Conservation (phyloP, 30 jellyfish, hydroid and myxozoan species). For the Turritopsis rubra region DNA sequence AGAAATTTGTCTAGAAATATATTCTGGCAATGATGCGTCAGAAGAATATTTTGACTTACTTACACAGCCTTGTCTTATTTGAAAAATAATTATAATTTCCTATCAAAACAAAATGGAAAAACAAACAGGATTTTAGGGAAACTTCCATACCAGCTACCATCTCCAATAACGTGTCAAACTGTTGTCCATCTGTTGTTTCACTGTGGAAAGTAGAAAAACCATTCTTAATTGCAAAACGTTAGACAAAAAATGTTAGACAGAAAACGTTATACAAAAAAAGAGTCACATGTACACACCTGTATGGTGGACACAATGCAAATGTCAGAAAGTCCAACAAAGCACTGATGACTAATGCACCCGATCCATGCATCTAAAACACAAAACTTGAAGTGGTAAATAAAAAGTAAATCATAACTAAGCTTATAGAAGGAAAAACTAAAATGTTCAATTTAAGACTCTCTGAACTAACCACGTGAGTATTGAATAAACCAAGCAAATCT, state of each 20-base stretch:
- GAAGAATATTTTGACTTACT: too few species aligned
- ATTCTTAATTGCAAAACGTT: neutral
- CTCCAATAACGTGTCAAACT: conserved; percentile 77
- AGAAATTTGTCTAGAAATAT: too few species aligned
- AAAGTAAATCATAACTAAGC: too few species aligned
- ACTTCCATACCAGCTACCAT: conserved; percentile 96
- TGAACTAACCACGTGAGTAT: conserved; percentile 73
- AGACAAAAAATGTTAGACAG: neutral
- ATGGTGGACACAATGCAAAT: conserved; percentile 90
- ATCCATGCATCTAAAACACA: conserved; percentile 58
- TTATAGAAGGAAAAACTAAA: neutral
- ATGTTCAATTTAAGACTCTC: neutral
- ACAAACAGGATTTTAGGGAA: too few species aligned
- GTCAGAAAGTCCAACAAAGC: conserved; percentile 84
- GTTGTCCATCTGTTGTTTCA: conserved; percentile 93
- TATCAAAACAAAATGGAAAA: neutral
- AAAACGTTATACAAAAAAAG: neutral
- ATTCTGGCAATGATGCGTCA: neutral
- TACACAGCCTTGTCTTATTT: neutral
- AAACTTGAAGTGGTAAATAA: neutral
- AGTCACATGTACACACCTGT: conserved; percentile 45
- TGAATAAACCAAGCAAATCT: conserved; percentile 67
- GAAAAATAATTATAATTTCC: neutral
- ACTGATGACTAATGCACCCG: conserved; percentile 95
- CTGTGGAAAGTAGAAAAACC: conserved; percentile 22